Evolutionary conservation across 2,113 vertebrate species (phyloP).

Genomic region (Eira barbara): DNA sequence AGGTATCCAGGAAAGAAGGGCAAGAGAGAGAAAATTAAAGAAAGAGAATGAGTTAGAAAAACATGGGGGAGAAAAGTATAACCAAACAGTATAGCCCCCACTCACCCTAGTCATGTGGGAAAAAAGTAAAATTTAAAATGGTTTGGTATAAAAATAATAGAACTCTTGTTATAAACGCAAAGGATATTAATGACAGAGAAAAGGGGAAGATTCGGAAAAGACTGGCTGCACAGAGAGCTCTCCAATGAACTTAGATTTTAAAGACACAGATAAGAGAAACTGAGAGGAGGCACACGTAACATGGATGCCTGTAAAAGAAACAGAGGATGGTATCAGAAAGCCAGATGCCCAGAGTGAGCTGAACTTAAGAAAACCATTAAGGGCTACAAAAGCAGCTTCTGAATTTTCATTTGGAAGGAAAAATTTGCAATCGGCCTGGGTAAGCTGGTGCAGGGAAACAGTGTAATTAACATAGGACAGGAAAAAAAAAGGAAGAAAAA

Average conservation of each 20-base stretch:
- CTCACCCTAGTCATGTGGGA: background rate
- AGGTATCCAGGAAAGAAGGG: background rate
- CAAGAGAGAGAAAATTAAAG: background rate
- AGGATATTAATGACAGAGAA: background rate
- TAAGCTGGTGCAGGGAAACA: background rate
- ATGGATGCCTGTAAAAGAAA: background rate
- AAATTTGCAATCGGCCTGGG: background rate
- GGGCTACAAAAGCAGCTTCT: background rate
- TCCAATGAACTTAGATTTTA: background rate
- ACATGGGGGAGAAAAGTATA: background rate
- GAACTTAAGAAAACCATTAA: background rate
- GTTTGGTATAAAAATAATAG: background rate
- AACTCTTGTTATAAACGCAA: background rate
- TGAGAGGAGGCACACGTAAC: background rate
- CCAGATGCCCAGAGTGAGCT: background rate
- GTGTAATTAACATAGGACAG: background rate
- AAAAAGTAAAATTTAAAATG: background rate
- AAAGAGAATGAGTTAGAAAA: background rate
- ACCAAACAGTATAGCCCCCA: background rate
- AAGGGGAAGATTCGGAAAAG: background rate
- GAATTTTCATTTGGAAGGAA: background rate
- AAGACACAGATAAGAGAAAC: background rate
- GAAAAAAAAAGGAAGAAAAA: background rate
- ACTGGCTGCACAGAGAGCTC: background rate
- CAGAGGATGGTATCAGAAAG: background rate